Percentiles rank a stretch among this genome's conserved stretches.
Conservation (phyloP, 2,113 vertebrate species). For the Passer montanus region DNA sequence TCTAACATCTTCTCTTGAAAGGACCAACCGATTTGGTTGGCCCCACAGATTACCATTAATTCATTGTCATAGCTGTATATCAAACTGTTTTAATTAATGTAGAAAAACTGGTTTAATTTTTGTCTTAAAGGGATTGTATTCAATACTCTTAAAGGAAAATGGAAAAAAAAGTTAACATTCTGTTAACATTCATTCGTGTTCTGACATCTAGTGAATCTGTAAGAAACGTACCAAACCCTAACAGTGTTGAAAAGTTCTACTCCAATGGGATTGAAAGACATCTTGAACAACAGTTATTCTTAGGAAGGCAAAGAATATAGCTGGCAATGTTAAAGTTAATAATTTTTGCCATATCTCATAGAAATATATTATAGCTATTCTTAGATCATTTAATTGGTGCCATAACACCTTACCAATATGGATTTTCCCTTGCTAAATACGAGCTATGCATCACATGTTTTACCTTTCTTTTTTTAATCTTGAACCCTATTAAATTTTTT, state of each 20-base stretch:
- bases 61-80: background rate
- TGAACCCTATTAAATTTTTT: background rate
- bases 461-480: background rate
- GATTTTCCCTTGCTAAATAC: background rate
- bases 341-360: background rate
- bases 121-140: background rate
- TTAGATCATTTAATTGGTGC: background rate
- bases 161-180: background rate
- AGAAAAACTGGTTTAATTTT: background rate
- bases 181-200: background rate
- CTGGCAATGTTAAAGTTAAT: background rate
- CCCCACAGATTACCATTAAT: background rate
- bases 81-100: background rate
- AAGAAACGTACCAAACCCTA: background rate
- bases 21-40: rapidly evolving
- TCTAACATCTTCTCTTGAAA: background rate
- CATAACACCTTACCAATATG: background rate
- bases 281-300: background rate
- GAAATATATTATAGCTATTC: background rate
- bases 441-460: background rate
- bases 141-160: background rate
- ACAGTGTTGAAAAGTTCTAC: background rate
- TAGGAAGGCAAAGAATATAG: background rate
- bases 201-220: background rate
- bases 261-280: background rate